Conservation (phyloP, 2,113 vertebrate genomes). For the Nibea albiflora region DNA sequence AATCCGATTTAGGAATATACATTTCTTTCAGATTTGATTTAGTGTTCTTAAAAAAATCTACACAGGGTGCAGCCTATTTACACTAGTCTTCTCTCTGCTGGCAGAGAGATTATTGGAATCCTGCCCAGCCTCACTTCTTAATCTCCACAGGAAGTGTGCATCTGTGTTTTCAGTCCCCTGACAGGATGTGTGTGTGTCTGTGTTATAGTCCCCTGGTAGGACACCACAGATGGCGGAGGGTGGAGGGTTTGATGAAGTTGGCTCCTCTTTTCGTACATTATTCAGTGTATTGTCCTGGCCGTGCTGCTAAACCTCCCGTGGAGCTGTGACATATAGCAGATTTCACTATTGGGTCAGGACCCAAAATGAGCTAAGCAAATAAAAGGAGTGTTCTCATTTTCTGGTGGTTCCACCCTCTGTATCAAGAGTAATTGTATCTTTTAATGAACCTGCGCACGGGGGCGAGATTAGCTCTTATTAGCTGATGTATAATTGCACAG, state of each 20-base stretch:
- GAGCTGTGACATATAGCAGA: neutral
- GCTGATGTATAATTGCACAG: slow-evolving; percentile 13
- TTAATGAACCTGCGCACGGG: slow-evolving; percentile 22
- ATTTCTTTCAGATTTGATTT: slow-evolving; percentile 18
- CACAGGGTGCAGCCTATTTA: slow-evolving; percentile 26
- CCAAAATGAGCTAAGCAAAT: neutral
- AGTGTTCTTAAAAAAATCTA: slow-evolving; percentile 20
- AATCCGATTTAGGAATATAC: slow-evolving; percentile 23
- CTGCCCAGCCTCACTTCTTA: slow-evolving; percentile 34
- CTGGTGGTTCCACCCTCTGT: neutral
- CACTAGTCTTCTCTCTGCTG: slow-evolving; percentile 20
- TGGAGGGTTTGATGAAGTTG: slow-evolving; percentile 34
- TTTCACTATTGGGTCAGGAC: neutral
- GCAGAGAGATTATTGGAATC: slow-evolving; percentile 25
- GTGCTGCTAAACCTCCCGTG: slow-evolving; percentile 2
- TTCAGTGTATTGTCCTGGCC: neutral
- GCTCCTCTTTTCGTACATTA: neutral
- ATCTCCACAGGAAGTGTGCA: slow-evolving; percentile 61
- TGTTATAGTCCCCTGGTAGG: slow-evolving; percentile 53
- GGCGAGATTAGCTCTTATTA: slow-evolving; percentile 24
- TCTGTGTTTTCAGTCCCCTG: slow-evolving; percentile 57
- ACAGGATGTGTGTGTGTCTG: slow-evolving; percentile 58
- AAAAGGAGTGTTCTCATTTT: neutral
- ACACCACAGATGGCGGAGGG: slow-evolving; percentile 58
- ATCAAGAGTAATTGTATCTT: slow-evolving; percentile 1